Conservation (phyloP, 2,888 invertebrate genomes). For the Pristionchus maxplancki region DNA sequence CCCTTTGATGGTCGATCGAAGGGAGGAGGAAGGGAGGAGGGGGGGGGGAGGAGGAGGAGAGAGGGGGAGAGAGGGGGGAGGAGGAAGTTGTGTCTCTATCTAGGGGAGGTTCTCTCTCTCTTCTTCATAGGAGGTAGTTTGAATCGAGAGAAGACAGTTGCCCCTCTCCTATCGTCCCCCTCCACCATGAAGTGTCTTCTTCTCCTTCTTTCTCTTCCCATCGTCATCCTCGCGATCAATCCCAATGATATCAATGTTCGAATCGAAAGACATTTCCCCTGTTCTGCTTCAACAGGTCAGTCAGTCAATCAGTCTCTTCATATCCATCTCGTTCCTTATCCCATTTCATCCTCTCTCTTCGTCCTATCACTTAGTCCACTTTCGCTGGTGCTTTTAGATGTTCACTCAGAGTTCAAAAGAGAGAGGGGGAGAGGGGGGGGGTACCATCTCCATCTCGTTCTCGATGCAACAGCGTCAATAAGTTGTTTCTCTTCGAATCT, state of each 20-base stretch:
- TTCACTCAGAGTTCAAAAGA: neutral
- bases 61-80: no score
- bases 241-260: slow-evolving; percentile 72
- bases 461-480: neutral
- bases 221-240: slow-evolving; percentile 51
- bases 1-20: neutral
- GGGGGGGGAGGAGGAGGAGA: neutral
- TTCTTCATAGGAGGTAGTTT: slow-evolving; percentile 33
- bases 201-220: slow-evolving; percentile 50
- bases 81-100: slow-evolving; percentile 19
- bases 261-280: slow-evolving; percentile 76
- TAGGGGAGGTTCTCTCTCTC: slow-evolving; percentile 42
- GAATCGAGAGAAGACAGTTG: neutral
- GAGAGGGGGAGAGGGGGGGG: neutral
- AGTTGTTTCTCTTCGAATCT: neutral
- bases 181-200: neutral
- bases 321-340: slow-evolving; percentile 10
- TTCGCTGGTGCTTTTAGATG: neutral
- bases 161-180: neutral
- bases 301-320: slow-evolving; percentile 40
- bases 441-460: neutral
- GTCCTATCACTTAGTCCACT: slow-evolving; percentile 17
- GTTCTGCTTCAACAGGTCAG: slow-evolving; percentile 74
- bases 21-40: neutral
- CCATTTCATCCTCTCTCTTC: neutral